Conservation (phyloP, 2,888 invertebrate genomes). For the Cataglyphis altisquamis region DNA sequence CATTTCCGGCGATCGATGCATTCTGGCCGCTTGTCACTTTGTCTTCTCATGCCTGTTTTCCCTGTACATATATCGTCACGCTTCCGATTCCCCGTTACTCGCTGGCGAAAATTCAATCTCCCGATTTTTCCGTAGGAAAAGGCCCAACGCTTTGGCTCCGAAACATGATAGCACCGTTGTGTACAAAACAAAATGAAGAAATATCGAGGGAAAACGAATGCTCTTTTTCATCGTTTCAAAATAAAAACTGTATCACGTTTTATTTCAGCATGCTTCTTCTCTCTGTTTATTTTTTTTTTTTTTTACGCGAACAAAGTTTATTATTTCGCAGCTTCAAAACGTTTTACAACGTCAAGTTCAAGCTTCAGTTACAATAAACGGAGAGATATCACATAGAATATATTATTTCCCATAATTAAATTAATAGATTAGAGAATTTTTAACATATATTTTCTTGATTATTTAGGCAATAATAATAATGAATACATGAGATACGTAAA, state of each 20-base stretch:
- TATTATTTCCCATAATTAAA: conserved; percentile 8
- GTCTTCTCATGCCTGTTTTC: conserved; percentile 24
- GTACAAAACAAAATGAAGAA: conserved; percentile 44
- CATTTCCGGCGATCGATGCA: conserved; percentile 37
- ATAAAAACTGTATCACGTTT: conserved; percentile 19
- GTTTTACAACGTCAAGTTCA: background rate
- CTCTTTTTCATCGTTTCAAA: conserved; percentile 16
- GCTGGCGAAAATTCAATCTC: conserved; percentile 54
- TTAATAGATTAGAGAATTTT: background rate
- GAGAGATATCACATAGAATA: background rate
- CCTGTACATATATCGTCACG: background rate
- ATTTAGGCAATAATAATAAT: background rate
- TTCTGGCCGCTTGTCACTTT: conserved; percentile 46
- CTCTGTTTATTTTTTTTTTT: background rate
- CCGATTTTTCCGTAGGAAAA: conserved; percentile 42
- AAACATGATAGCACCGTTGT: conserved; percentile 36
- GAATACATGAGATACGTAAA: background rate
- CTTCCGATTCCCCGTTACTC: background rate
- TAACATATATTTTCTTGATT: background rate
- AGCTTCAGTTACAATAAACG: background rate
- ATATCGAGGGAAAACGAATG: conserved; percentile 7
- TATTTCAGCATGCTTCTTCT: background rate
- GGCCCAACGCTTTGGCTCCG: conserved; percentile 18
- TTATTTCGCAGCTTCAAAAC: background rate
- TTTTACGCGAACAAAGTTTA: conserved; percentile 5